phyloP scores from a whole-genome alignment of 2,797 vertebrate species.

The Hippocampus kuda region DNA sequence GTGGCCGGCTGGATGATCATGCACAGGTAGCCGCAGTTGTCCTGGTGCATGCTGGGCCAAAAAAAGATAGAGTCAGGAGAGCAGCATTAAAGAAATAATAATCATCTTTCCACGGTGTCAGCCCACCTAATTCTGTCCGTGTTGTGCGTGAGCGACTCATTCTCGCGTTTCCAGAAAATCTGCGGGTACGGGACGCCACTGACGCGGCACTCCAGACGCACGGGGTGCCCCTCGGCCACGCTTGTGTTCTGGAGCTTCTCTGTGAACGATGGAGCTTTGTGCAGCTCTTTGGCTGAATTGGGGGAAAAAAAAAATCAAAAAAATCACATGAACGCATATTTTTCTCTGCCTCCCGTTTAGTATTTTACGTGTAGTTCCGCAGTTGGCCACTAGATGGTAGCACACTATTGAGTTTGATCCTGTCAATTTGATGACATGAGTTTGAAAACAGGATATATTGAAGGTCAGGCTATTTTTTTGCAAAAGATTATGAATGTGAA shows the following conservation, averaged over 20 bases:
- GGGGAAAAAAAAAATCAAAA: neutral
- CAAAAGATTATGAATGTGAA: no score
- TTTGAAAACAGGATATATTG: no score
- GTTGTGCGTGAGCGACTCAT: conserved; percentile 93
- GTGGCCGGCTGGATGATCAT: conserved; percentile 95
- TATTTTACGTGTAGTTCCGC: no score
- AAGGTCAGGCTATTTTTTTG: no score
- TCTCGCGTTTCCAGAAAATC: conserved; percentile 99
- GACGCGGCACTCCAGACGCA: conserved; percentile 88
- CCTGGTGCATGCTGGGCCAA: conserved; percentile 88
- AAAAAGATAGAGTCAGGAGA: neutral
- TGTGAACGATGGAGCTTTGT: conserved; percentile 83
- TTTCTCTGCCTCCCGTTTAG: no score
- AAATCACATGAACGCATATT: neutral
- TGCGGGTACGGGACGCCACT: conserved; percentile 82
- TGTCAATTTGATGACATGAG: no score
- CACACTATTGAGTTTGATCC: no score
- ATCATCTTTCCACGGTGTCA: neutral
- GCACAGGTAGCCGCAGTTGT: conserved; percentile 92
- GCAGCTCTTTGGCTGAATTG: conserved; percentile 86
- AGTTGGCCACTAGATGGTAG: no score
- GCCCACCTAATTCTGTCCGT: conserved; percentile 92
- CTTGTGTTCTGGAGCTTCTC: conserved; percentile 98
- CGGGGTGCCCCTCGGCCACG: conserved; percentile 89
- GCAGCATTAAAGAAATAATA: neutral